Evolutionary conservation across 2,113 vertebrate species (phyloP).

Genomic region (Varanus komodoensis): DNA sequence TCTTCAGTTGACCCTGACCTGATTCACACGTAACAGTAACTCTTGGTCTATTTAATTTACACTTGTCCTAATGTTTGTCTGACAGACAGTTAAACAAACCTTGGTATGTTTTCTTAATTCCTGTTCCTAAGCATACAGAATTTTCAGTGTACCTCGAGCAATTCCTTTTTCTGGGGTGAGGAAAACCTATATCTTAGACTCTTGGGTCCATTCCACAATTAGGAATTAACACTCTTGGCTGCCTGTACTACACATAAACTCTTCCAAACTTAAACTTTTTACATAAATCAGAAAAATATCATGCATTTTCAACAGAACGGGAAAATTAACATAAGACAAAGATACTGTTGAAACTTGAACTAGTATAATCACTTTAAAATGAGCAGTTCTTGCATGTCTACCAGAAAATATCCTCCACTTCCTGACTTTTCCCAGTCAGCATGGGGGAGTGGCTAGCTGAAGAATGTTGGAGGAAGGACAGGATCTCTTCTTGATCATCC

Average conservation of each 20-base stretch:
- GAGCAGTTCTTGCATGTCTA: not conserved
- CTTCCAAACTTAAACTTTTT: not conserved
- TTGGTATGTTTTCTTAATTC: too few relatives aligned
- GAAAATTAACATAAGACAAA: not conserved
- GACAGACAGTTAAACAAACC: too few relatives aligned
- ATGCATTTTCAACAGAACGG: not conserved
- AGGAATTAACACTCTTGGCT: not conserved
- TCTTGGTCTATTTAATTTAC: too few relatives aligned
- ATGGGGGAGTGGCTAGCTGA: too few relatives aligned
- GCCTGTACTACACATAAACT: not conserved
- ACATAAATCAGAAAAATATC: not conserved
- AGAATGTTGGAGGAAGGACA: too few relatives aligned
- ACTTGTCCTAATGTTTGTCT: too few relatives aligned
- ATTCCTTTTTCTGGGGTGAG: not conserved
- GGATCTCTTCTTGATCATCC: too few relatives aligned
- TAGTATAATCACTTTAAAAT: too few relatives aligned
- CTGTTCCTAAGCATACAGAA: not conserved
- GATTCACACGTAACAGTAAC: too few relatives aligned
- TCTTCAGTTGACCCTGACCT: not conserved
- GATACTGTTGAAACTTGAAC: not conserved
- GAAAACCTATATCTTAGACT: not conserved
- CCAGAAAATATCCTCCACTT: not conserved
- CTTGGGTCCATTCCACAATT: not conserved
- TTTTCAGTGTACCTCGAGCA: not conserved
- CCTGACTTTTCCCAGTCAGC: too few relatives aligned